phyloP scores from a whole-genome alignment of 2,888 invertebrate species.

The Harpalus rufipes region DNA sequence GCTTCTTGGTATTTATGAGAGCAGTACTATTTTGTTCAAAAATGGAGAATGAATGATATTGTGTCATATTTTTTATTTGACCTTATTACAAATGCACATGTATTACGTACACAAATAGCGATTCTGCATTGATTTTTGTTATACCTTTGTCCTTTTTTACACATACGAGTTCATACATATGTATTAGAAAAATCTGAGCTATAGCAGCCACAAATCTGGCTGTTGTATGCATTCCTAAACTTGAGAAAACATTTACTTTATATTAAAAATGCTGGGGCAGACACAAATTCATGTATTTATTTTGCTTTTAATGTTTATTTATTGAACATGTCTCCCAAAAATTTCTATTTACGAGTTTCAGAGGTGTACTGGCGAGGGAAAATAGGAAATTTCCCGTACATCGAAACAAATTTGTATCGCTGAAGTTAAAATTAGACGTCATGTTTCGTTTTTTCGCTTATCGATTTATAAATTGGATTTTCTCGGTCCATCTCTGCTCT shows the following conservation, averaged over 20 bases:
- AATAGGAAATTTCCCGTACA: slow-evolving; percentile 25
- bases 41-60: no score
- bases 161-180: neutral
- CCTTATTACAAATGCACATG: no score
- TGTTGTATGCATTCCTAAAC: neutral
- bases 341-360: slow-evolving; percentile 9
- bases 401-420: slow-evolving; percentile 41
- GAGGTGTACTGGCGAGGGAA: slow-evolving; percentile 15
- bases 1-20: no score
- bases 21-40: no score
- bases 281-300: slow-evolving; percentile 15
- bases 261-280: neutral
- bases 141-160: neutral
- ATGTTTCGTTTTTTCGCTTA: slow-evolving; percentile 48
- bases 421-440: slow-evolving; percentile 33
- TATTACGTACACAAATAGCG: neutral
- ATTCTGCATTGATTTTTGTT: neutral
- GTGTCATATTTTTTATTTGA: no score
- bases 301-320: slow-evolving; percentile 9
- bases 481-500: slow-evolving; percentile 26
- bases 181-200: neutral
- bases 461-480: slow-evolving; percentile 49
- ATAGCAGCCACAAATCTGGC: neutral
- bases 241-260: neutral
- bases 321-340: slow-evolving; percentile 14